Evolutionary conservation across 2,113 vertebrate species (phyloP).

Genomic region (Progne subis): DNA sequence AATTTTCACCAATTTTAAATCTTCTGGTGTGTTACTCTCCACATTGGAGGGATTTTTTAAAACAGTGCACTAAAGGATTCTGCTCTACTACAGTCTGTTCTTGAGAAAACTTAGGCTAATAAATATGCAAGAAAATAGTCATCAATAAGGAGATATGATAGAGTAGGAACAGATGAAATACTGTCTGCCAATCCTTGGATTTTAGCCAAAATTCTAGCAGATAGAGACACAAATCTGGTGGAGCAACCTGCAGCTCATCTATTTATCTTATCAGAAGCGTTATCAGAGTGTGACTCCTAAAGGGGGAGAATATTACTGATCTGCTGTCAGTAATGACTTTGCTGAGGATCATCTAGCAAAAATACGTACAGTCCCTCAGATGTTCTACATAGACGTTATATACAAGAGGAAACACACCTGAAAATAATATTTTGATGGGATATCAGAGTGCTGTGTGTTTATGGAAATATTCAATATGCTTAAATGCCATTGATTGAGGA

Average conservation of each 20-base stretch:
- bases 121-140: background rate
- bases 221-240: background rate
- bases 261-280: background rate
- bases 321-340: background rate
- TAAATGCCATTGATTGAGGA: background rate
- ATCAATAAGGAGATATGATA: background rate
- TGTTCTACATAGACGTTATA: background rate
- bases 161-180: background rate
- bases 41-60: background rate
- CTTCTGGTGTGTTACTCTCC: background rate
- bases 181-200: background rate
- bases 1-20: background rate
- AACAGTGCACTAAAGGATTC: background rate
- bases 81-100: background rate
- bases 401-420: background rate
- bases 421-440: background rate
- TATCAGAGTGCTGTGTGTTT: background rate
- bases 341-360: background rate
- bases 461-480: background rate
- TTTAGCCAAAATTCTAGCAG: background rate
- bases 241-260: background rate
- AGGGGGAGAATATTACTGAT: background rate
- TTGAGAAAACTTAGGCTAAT: slow-evolving; percentile 8
- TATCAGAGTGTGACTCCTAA: background rate
- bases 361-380: background rate